Conservation (phyloP, 2,113 vertebrate species). For the Acrocephalus arundinaceus region DNA sequence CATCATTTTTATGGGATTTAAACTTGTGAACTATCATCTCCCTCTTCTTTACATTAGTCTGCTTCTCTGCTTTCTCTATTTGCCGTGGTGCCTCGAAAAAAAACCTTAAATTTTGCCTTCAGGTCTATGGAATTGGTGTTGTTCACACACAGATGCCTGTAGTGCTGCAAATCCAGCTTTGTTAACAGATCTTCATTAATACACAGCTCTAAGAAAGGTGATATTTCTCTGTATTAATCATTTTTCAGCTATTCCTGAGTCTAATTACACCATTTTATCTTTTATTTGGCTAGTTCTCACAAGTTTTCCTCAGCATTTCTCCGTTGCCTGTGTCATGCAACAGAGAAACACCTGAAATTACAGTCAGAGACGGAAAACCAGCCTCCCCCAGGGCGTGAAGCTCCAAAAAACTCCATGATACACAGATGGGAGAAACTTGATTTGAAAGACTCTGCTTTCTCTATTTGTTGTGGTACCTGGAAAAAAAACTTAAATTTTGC, state of each 20-base stretch:
- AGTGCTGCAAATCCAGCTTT: not conserved
- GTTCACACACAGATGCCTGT: not conserved
- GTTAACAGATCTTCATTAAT: not conserved
- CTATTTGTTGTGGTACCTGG: too few relatives aligned
- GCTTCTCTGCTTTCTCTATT: not conserved
- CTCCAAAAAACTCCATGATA: not conserved
- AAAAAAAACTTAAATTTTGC: not conserved
- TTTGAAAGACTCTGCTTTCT: too few relatives aligned
- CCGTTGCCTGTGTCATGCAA: not conserved
- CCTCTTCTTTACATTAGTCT: not conserved
- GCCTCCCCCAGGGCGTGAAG: not conserved
- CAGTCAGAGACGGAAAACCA: not conserved
- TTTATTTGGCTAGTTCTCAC: not conserved
- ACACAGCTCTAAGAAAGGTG: not conserved
- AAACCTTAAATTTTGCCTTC: not conserved
- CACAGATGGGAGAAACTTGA: rapidly evolving
- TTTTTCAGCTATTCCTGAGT: not conserved
- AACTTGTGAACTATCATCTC: not conserved
- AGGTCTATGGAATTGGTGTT: not conserved
- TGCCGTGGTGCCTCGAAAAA: not conserved
- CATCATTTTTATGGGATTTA: conserved; percentile 38
- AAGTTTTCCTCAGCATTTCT: not conserved
- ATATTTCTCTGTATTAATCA: not conserved
- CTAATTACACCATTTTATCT: not conserved
- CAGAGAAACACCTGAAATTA: not conserved